These are phyloP conservation scores for Xiphophorus birchmanni DNA, from an alignment of 2,797 vertebrate species.

Conservation along the genomic window DNA sequence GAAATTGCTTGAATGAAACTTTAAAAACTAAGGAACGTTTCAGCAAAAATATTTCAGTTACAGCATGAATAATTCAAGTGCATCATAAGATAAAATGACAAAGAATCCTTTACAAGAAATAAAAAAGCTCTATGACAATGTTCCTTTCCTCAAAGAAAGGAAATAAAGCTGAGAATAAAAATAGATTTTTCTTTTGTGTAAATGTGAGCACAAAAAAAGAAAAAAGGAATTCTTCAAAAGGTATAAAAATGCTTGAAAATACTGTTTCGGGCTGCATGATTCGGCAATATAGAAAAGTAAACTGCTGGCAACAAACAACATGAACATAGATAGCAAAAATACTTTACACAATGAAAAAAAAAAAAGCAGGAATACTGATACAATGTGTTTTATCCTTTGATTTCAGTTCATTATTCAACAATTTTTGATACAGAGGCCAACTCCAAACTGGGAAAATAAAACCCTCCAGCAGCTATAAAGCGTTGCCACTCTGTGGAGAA, in stretches of 20 bases:
- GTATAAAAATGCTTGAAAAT: slow-evolving; percentile 49
- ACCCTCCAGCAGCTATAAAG: slow-evolving; percentile 6
- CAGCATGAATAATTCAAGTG: slow-evolving; percentile 66
- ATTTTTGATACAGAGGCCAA: slow-evolving; percentile 35
- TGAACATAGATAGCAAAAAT: slow-evolving; percentile 30
- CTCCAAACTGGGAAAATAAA: slow-evolving; percentile 17
- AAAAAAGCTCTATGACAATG: slow-evolving; percentile 9
- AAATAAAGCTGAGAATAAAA: neutral
- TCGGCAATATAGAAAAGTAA: neutral
- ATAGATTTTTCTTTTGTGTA: neutral
- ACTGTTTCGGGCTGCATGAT: slow-evolving; percentile 55
- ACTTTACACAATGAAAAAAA: slow-evolving; percentile 23
- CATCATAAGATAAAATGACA: slow-evolving; percentile 3
- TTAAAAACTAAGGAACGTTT: neutral
- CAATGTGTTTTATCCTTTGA: slow-evolving; percentile 37
- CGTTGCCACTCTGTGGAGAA: neutral
- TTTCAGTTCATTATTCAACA: slow-evolving; percentile 26
- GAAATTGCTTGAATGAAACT: slow-evolving; percentile 3
- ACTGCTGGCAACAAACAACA: slow-evolving; percentile 20
- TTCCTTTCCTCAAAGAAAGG: neutral
- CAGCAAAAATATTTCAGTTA: slow-evolving; percentile 25
- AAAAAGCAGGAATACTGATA: slow-evolving; percentile 66
- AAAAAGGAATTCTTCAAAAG: slow-evolving; percentile 46
- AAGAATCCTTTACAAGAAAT: neutral
- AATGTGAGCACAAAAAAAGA: slow-evolving; percentile 5